phyloP scores from a whole-genome alignment of 2,888 invertebrate species.

The Aphidius colemani region DNA sequence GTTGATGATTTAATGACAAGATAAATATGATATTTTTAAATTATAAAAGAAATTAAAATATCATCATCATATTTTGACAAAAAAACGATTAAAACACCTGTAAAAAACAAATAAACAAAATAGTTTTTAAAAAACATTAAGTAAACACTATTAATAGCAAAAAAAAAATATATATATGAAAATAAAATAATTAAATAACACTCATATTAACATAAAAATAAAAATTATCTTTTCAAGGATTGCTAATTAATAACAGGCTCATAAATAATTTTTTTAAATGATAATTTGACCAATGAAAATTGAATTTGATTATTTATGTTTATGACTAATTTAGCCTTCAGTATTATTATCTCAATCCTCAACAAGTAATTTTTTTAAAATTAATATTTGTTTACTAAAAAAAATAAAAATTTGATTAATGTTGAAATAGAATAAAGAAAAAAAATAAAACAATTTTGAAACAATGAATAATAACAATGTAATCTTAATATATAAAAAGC shows the following conservation, averaged over 20 bases:
- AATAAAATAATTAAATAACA: conserved; percentile 16
- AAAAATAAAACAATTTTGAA: conserved; percentile 22
- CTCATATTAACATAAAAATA: conserved; percentile 37
- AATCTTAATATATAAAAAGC: conserved; percentile 41
- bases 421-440: conserved; percentile 8
- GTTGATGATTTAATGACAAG: conserved; percentile 40
- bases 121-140: conserved; percentile 29
- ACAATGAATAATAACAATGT: conserved; percentile 30
- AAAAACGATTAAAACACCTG: conserved; percentile 30
- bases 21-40: conserved; percentile 35
- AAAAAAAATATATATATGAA: not conserved
- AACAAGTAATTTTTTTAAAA: no score
- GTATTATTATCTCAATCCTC: not conserved
- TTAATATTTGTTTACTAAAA: conserved; percentile 1
- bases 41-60: conserved; percentile 42
- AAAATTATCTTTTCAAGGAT: conserved; percentile 35
- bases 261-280: conserved; percentile 8
- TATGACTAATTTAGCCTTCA: conserved; percentile 15
- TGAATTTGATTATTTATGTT: conserved; percentile 6
- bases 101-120: conserved; percentile 25
- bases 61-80: conserved; percentile 48
- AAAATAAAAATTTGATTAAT: conserved; percentile 5
- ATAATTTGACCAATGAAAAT: not conserved
- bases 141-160: conserved; percentile 25
- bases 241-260: conserved; percentile 28